Percentiles rank a stretch among this genome's conserved stretches.
Conservation (phyloP, 2,113 vertebrate genomes). For the Tupaia tana region DNA sequence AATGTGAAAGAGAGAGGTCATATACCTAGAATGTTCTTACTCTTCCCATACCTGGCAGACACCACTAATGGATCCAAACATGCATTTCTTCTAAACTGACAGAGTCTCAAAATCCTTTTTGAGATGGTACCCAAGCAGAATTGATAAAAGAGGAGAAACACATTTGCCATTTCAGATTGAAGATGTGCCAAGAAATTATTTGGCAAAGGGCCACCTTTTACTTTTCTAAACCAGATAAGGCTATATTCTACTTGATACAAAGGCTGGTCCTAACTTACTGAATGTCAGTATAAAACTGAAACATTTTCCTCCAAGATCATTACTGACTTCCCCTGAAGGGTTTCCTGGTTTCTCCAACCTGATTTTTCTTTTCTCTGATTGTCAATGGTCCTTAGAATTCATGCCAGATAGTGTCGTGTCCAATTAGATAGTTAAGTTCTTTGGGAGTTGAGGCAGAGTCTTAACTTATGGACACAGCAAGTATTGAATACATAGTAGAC, state of each 20-base stretch:
- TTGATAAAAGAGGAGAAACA: background rate
- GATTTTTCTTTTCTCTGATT: constrained; percentile 19
- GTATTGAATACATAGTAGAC: background rate
- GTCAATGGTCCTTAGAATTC: constrained; percentile 13
- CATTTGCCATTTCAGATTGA: background rate
- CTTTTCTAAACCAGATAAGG: constrained; percentile 22
- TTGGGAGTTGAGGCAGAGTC: background rate
- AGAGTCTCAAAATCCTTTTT: background rate
- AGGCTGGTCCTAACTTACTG: background rate
- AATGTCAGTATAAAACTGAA: constrained; percentile 38
- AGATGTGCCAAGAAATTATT: constrained; percentile 56
- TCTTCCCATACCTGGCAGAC: background rate
- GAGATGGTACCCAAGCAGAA: background rate
- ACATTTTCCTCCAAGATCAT: background rate
- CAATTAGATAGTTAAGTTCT: background rate
- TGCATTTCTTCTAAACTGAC: background rate
- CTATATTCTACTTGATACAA: background rate
- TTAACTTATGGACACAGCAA: background rate
- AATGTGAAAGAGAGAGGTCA: background rate
- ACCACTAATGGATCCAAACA: constrained; percentile 8
- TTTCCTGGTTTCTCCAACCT: background rate
- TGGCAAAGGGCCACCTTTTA: constrained; percentile 22
- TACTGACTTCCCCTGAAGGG: background rate
- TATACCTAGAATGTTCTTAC: background rate
- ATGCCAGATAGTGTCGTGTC: background rate